Base-by-base conservation (phyloP, 1,140 invertebrate genomes). In the Popillia japonica region DNA sequence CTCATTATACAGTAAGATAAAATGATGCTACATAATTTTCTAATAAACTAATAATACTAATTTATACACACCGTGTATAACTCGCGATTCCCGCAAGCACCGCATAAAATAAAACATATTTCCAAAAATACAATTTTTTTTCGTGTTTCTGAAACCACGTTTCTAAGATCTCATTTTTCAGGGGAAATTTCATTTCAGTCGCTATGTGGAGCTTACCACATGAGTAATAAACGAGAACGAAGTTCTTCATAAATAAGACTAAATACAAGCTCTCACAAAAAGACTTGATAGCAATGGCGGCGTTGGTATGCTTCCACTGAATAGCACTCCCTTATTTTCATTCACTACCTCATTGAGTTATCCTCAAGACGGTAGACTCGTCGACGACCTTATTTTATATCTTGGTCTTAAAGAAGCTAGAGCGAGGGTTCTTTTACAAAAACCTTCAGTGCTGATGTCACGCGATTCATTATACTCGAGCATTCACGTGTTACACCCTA, bases 171-270 rank as follows among this genome's bases (percentile, higher is more conserved):
- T 7, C n/a, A 7, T 17, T 3, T 6, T 48, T 55, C 48, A 6
- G 14, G 17, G 17, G 17, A 11, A 34, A 34, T 34, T 34, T 34
- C 27, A 34, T 14, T 55, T 55, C 48, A 55, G 48, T 14, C 48
- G 6, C 48, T 17, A 55, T 55, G 48, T 17, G 1, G 14, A n/a
- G 48, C 14, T 55, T 55, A 55, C 48, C 48, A n/a, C 14, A 55
- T 55, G 14, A 6, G 48, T 55, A 55, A 17, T 55, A 55, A 55
- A 55, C 6, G 48, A 17, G 6, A 7, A 55, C 11, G 48, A n/a
- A 55, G 48, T 55, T 55, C 48, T n/a, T 55, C n/a, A 55, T 55
- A 55, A 55, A 55, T 55, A 55, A 55, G 17, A 55, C 48, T 17
- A 55, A 20, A 55, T 55, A 55, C 48, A 55, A 14, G 48, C 17